Evolutionary conservation across 2,113 vertebrate species (phyloP), one percentile per base, ranked within the genome.

Genomic region (Notothenia coriiceps): DNA sequence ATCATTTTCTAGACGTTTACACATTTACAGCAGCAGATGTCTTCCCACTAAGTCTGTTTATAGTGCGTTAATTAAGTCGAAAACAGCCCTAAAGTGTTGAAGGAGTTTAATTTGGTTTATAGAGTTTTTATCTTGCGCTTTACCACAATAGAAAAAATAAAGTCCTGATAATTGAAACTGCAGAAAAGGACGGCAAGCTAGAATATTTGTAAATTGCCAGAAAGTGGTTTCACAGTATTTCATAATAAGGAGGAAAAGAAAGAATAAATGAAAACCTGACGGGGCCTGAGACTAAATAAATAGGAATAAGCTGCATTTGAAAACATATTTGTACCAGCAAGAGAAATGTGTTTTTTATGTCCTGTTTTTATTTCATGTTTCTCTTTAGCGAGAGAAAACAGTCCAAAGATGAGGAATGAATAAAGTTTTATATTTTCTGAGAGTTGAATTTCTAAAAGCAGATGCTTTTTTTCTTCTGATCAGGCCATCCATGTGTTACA

Each of bases 391-490:
- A 67, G 54, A 51, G 22, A 22, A 50, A 33, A 29, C 2, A 18
- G n/a, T 57, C 35, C 43, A 25, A 50, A 59, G 63, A 40, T 12
- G 10, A 20, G 5, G 5, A 11, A 13, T 8, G 69, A 20, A 4
- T 11, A 29, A 25, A 6, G 13, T 49, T 55, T 47, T 40, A 9
- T 17, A 22, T 17, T 35, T 33, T 11, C 8, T 33, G 29, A 12
- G 46, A 66, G 52, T 9, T 50, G 13, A 18, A 14, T 60, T 60
- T 68, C n/a, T 77, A n/a, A 52, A 60, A 52, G 50, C 65, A 77
- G 65, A 77, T 77, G 56, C 69, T 52, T 15, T 55, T 61, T 13
- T 7, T 2, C 35, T 40, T 40, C 35, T 40, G 5, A 40, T 40
- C 35, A 40, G 35, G 35, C 35, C 35, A 40, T 40, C 35, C 35